Base-by-base conservation (phyloP, 2,113 vertebrate species). In the Sinocyclocheilus anshuiensis region DNA sequence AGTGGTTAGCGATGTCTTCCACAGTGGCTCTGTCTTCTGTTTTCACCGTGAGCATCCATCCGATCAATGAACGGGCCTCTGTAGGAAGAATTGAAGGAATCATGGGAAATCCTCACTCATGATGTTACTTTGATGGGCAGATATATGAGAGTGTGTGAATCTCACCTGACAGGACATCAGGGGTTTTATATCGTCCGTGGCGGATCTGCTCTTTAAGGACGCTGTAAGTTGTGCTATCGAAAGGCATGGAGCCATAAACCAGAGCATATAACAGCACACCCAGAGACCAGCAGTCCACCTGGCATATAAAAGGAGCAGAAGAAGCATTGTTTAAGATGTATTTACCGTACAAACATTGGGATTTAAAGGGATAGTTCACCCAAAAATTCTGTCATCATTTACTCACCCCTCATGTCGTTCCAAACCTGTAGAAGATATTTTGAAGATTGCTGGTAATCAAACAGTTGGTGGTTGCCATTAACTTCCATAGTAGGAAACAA, bases 261-360 rank as follows among this genome's bases (percentile, higher is more conserved):
- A 96, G 85, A 0, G 94, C 91, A 29, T 95, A 96, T 3, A 96
- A 91, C 86, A 96, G 83, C 53, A 96, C 95, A 6, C 95, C 95
- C 45, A 96, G 90, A 0, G 95, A 94, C 95, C 95, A 96, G 92
- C 95, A 96, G 91, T 96, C 95, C 86, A 96, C 95, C 95, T 95
- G 48, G 2, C 11, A 57, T 12, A 53, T 29, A 55, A 26, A 63
- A 20, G 13, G 29, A 39, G 50, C 20, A 33, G 29, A 33, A 33
- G 29, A 20, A 63, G 26, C 15, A 20, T 16, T 0, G 16, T 39
- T 16, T 53, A 29, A 22, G 4, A 59, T 53, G 16, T 39, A 24
- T 76, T 26, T 42, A 7, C 13, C 20, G 10, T 42, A 15, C 20
- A 59, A 18, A 22, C 33, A 20, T 33, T 72, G 29, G 36, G 10